phyloP scores from a whole-genome alignment of 1,140 invertebrate genomes.

The Cyclina sinensis region DNA sequence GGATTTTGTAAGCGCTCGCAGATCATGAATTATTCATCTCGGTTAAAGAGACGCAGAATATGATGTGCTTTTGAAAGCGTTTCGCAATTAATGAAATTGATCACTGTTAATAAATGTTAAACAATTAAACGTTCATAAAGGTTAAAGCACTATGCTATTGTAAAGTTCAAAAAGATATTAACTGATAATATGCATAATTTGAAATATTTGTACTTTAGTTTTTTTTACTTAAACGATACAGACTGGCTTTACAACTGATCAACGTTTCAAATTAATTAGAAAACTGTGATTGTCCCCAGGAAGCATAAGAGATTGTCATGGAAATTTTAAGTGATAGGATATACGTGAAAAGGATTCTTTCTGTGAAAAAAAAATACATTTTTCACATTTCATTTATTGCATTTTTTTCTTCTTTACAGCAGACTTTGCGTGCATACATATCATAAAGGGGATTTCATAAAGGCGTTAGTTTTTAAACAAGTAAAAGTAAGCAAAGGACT shows the following conservation, averaged over 20 bases:
- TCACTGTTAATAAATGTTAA: conserved; percentile 55
- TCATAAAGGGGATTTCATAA: too few relatives aligned
- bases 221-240: not conserved
- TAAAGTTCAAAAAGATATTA: conserved; percentile 12
- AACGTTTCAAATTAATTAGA: not conserved
- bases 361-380: too few relatives aligned
- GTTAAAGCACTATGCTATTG: conserved; percentile 16
- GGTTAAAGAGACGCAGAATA: conserved; percentile 39
- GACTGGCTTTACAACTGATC: not conserved
- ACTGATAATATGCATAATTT: conserved; percentile 23
- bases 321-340: too few relatives aligned
- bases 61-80: conserved; percentile 60
- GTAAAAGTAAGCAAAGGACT: too few relatives aligned
- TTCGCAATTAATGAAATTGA: conserved; percentile 52
- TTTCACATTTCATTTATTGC: too few relatives aligned
- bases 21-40: conserved; percentile 51
- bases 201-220: not conserved
- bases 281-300: not conserved
- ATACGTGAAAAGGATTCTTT: too few relatives aligned
- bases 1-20: conserved; percentile 42
- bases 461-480: too few relatives aligned
- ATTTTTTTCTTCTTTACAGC: too few relatives aligned
- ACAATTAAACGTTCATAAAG: conserved; percentile 46
- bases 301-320: too few relatives aligned
- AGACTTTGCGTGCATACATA: too few relatives aligned